phyloP scores from a whole-genome alignment of 2,888 invertebrate species.

The Philonicus albiceps region DNA sequence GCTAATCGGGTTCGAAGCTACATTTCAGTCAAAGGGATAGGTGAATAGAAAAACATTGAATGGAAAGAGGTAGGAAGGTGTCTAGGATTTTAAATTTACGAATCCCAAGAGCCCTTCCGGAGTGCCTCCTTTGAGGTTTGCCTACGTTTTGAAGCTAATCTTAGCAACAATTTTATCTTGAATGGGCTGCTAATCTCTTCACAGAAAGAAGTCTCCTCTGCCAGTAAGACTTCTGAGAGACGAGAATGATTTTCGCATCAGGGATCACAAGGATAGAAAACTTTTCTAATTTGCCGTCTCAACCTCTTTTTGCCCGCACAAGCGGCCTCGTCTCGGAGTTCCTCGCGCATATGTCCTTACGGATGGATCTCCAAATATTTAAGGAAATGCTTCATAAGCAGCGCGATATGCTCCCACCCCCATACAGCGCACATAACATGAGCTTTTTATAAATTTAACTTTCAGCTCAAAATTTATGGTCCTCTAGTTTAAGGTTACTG shows the following conservation, averaged over 20 bases:
- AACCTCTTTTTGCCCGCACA: background rate
- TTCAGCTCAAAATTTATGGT: slow-evolving; percentile 45
- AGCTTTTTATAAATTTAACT: slow-evolving; percentile 43
- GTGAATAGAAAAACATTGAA: background rate
- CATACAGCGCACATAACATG: background rate
- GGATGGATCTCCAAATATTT: background rate
- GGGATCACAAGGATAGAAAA: slow-evolving; percentile 1
- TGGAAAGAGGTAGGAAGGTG: background rate
- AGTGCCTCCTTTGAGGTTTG: background rate
- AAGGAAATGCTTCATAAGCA: slow-evolving; percentile 3
- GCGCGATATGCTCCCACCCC: background rate
- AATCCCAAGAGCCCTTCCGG: background rate
- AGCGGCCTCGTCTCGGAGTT: background rate
- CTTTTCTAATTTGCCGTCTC: slow-evolving; percentile 27
- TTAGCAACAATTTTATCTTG: background rate
- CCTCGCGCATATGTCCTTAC: background rate
- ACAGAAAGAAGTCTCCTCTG: background rate
- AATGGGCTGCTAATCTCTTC: background rate
- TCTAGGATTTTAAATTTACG: background rate
- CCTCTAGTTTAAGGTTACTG: slow-evolving; percentile 41
- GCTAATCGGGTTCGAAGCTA: background rate
- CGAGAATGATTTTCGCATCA: background rate
- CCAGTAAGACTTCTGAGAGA: background rate
- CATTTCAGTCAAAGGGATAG: background rate
- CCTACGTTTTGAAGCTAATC: background rate